These are phyloP conservation scores for Pampusana beccarii DNA, from an alignment of 2,113 vertebrate genomes.

Conservation along the genomic window DNA sequence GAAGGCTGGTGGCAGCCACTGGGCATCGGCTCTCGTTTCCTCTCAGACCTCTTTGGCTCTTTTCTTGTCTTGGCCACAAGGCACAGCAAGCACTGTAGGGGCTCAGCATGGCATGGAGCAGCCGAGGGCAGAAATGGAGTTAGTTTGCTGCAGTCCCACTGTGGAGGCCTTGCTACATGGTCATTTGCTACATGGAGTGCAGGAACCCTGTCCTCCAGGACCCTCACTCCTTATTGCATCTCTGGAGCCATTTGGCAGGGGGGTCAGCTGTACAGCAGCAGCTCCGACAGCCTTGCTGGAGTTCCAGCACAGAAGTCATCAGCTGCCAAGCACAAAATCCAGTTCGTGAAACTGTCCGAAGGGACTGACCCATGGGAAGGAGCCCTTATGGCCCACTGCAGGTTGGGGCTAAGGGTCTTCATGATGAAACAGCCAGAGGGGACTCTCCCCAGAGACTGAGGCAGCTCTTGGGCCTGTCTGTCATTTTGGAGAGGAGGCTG, in stretches of 20 bases:
- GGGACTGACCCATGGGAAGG: too few species aligned
- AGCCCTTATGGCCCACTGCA: not conserved
- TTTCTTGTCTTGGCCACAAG: not conserved
- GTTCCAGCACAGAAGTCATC: not conserved
- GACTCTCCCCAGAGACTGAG: not conserved
- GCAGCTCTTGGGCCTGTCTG: not conserved
- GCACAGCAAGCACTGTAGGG: not conserved
- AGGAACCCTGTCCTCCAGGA: not conserved
- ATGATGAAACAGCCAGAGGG: not conserved
- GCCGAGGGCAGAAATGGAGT: not conserved
- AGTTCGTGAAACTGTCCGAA: not conserved
- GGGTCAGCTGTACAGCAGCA: not conserved
- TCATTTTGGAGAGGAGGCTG: not conserved
- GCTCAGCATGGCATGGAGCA: not conserved
- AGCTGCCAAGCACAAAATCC: not conserved
- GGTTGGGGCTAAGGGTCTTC: not conserved
- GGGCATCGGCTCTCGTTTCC: not conserved
- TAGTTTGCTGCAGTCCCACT: not conserved
- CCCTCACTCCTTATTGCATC: not conserved
- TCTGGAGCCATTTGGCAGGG: not conserved
- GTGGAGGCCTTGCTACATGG: not conserved
- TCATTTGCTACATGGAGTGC: not conserved
- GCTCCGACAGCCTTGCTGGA: not conserved
- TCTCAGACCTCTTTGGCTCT: not conserved
- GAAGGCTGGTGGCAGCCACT: not conserved